Conservation (phyloP, 2,113 vertebrate species). For the Odontesthes bonariensis region DNA sequence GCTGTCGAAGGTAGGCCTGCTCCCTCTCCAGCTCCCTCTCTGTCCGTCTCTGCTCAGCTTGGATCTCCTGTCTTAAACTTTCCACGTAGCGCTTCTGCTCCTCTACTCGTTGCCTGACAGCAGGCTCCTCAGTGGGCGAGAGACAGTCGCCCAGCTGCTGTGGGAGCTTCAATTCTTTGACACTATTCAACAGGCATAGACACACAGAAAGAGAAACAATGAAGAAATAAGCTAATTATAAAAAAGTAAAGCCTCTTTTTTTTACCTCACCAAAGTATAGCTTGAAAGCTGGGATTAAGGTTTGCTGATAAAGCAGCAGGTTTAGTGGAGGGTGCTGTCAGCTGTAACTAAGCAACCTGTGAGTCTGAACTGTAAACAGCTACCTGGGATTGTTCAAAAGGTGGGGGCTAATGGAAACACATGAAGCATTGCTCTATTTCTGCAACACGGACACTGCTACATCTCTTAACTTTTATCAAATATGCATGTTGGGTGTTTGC, state of each 20-base stretch:
- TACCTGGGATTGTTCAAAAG: constrained; percentile 39
- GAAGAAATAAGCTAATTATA: constrained; percentile 2
- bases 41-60: constrained; percentile 84
- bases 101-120: constrained; percentile 75
- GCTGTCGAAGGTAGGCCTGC: constrained; percentile 83
- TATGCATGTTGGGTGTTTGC: constrained; percentile 27
- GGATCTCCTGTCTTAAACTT: constrained; percentile 86
- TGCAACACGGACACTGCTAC: constrained; percentile 17
- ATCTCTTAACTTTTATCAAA: constrained; percentile 32
- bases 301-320: constrained; percentile 10
- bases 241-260: constrained; percentile 5
- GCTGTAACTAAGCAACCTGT: constrained; percentile 76
- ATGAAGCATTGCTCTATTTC: constrained; percentile 42
- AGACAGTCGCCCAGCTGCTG: constrained; percentile 53
- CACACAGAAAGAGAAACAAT: neutral
- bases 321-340: constrained; percentile 26
- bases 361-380: constrained; percentile 64
- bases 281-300: constrained; percentile 7
- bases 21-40: constrained; percentile 87
- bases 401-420: constrained; percentile 46
- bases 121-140: constrained; percentile 61
- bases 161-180: constrained; percentile 45
- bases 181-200: constrained; percentile 46
- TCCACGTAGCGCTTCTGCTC: constrained; percentile 85
- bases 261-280: neutral